Evolutionary conservation across 2,797 vertebrate genomes (phyloP), one percentile per base, ranked within the genome.

Genomic region (Tolypeutes matacus): DNA sequence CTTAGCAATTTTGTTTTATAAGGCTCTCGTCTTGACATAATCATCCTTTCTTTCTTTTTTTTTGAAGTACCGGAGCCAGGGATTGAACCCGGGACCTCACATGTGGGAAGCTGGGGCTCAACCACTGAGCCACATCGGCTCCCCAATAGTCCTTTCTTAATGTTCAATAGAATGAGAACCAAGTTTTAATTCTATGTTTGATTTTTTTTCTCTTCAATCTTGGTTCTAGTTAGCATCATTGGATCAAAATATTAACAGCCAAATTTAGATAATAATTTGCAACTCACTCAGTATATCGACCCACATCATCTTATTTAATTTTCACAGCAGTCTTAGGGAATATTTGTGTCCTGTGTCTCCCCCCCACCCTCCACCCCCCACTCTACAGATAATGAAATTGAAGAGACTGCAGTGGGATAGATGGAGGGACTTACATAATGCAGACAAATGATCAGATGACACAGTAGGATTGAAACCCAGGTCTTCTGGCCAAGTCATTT

Each of bases 181-280:
- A 60, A 62, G 49, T 56, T 95, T 91, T 83, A 60, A 36, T 80
- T 96, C 86, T 77, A 25, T 20, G 3, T 73, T 72, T 95, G 8
- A 39, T 51, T 86, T 80, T 72, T 84, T 39, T 39, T 39, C 18
- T 84, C 25, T 76, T 94, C 58, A 77, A 9, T 85, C 31, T 76
- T 36, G 11, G 15, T 81, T 49, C 58, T 75, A 36, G 25, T 20
- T 53, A 93, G 49, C 53, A 58, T 58, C 42, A 46, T 69, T 67
- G 21, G 18, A 56, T 56, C 36, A 92, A 84, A 81, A 81, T 65
- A 56, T 67, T 65, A 51, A 36, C 27, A 78, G 13, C 65, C 42
- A 80, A 75, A 31, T 64, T 88, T 72, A 65, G 49, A 83, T 60
- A 42, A 27, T 49, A 64, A 92, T 21, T 88, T 67, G 72, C 14